Evolutionary conservation across 2,113 vertebrate genomes (phyloP).

Genomic region (Coptodon bakossiorum): DNA sequence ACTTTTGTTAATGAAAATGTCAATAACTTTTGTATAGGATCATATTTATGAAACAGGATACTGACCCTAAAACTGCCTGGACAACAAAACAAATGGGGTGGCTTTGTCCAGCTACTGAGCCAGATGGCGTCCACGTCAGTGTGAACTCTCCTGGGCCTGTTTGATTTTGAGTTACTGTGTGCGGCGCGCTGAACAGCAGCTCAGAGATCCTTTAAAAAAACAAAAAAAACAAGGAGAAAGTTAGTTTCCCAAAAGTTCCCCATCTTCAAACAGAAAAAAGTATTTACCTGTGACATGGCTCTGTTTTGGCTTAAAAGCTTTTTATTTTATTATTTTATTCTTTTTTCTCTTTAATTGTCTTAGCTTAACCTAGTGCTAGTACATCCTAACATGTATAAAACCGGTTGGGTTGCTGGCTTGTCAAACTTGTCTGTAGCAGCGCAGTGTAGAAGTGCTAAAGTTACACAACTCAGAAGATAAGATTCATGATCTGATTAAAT

Average conservation of each 20-base stretch:
- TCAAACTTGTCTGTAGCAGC: background rate
- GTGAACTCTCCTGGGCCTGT: background rate
- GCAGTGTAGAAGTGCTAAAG: rapidly evolving
- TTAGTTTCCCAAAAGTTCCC: background rate
- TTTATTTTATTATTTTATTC: background rate
- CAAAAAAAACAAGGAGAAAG: background rate
- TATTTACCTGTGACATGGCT: background rate
- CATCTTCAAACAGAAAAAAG: background rate
- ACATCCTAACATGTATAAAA: background rate
- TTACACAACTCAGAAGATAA: background rate
- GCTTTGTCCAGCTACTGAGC: background rate
- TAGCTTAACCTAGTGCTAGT: background rate
- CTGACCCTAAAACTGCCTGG: background rate
- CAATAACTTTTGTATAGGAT: background rate
- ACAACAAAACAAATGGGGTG: slow-evolving; percentile 23
- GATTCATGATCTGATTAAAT: rapidly evolving
- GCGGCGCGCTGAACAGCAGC: slow-evolving; percentile 2
- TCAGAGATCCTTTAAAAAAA: background rate
- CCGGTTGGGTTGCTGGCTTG: rapidly evolving
- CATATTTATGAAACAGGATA: background rate
- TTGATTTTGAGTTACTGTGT: background rate
- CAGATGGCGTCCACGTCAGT: slow-evolving; percentile 13
- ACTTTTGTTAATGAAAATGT: background rate
- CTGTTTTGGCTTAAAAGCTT: background rate
- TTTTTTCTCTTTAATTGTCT: background rate